phyloP scores from a whole-genome alignment of 2,888 invertebrate species.

The Trisateles emortualis region DNA sequence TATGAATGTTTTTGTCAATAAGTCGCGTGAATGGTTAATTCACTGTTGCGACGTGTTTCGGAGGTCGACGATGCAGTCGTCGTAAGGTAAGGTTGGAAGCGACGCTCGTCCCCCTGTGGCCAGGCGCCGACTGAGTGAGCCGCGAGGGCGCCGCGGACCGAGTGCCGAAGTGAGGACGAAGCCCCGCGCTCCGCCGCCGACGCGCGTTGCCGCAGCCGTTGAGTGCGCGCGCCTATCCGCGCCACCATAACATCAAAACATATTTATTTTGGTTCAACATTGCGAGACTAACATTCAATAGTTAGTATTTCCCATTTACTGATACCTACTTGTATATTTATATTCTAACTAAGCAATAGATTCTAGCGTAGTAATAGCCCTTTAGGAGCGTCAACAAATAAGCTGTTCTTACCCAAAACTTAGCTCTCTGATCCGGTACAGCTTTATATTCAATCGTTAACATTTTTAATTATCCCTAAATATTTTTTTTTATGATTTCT shows the following conservation, averaged over 20 bases:
- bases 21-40: slow-evolving; percentile 53
- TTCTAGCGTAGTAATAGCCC: too few relatives aligned
- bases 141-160: slow-evolving; percentile 74
- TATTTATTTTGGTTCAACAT: slow-evolving; percentile 58
- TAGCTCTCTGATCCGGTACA: too few relatives aligned
- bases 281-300: slow-evolving; percentile 27
- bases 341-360: background rate
- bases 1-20: slow-evolving; percentile 49
- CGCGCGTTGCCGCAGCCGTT: slow-evolving; percentile 54
- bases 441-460: too few relatives aligned
- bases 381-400: too few relatives aligned
- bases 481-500: too few relatives aligned
- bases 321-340: background rate
- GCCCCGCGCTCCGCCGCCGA: slow-evolving; percentile 70
- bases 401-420: too few relatives aligned
- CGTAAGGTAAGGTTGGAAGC: slow-evolving; percentile 57
- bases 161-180: slow-evolving; percentile 64
- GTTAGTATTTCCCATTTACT: slow-evolving; percentile 14
- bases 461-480: too few relatives aligned
- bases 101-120: slow-evolving; percentile 66
- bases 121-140: slow-evolving; percentile 72
- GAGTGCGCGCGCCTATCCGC: slow-evolving; percentile 80
- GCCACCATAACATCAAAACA: slow-evolving; percentile 57
- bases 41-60: slow-evolving; percentile 66
- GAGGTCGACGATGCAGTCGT: slow-evolving; percentile 66